Evolutionary conservation across 2,797 vertebrate genomes (phyloP), one percentile per base, ranked within the genome.

Genomic region (Pelodytes ibericus): DNA sequence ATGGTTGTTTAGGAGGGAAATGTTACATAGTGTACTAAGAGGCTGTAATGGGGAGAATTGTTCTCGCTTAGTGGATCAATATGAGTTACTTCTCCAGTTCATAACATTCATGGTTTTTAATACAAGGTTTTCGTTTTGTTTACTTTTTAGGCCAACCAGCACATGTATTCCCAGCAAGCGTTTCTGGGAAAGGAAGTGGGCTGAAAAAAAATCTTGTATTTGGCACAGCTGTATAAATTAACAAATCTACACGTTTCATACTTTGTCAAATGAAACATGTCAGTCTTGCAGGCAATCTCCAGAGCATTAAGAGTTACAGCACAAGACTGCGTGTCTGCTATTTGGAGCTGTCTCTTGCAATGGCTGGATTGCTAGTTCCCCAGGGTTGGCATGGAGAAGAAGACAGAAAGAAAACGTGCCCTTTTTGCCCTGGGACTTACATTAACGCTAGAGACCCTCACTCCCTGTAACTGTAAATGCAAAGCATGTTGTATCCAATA

Each of bases 341-440:
- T 66, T 66, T 22, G 15, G 13, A 30, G 31, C 33, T 24, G 24
- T 64, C 53, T 67, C 66, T 31, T 56, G 20, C n/a, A 70, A 76
- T 59, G 71, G 59, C 74, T 70, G 59, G 66, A 61, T 76, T 68
- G 71, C 75, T 83, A 80, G 77, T 79, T 63, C 80, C 11, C 63
- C 78, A 74, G 81, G 58, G 71, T 79, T 78, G 80, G 39, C 67
- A 65, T 30, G 30, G 10, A 63, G 31, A 71, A 16, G 33, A 26
- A 64, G 36, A 31, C 18, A 11, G 58, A 58, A 33, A 31, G 39
- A 20, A 63, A 60, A 65, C 33, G 33, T n/a, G n/a, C 66, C n/a
- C n/a, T n/a, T 63, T 71, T 13, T 30, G 53, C 22, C 49, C 20
- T 39, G 22, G 51, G 60, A 71, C 61, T 71, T 51, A 2, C 15